Evolutionary conservation across 2,797 vertebrate genomes (phyloP).

Genomic region (Ctenopoma multispine): DNA sequence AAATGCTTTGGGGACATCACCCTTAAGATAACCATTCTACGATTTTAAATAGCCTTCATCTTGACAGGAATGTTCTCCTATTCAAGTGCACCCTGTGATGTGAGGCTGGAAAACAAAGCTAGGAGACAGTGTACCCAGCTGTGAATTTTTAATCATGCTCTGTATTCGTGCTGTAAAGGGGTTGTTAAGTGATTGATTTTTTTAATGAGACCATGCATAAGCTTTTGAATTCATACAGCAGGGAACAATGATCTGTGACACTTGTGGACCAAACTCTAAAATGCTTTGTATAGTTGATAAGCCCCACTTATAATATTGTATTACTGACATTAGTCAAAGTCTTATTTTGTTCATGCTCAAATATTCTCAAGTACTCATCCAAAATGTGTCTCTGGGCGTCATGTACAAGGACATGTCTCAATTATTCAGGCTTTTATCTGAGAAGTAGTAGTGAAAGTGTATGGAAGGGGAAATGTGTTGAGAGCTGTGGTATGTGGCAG

Average conservation of each 20-base stretch:
- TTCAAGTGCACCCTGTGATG: conserved; percentile 63
- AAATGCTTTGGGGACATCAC: conserved; percentile 5
- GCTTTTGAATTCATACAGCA: conserved; percentile 60
- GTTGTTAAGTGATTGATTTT: conserved; percentile 83
- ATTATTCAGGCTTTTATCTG: conserved; percentile 48
- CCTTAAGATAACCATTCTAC: conserved; percentile 27
- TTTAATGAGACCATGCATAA: conserved; percentile 66
- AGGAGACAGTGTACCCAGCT: conserved; percentile 54
- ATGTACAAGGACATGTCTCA: conserved; percentile 29
- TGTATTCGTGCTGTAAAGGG: conserved; percentile 82
- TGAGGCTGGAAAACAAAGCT: conserved; percentile 62
- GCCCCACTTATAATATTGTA: conserved; percentile 22
- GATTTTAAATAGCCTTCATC: conserved; percentile 56
- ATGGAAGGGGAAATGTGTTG: conserved; percentile 59
- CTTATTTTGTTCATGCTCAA: conserved; percentile 27
- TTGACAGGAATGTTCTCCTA: conserved; percentile 55
- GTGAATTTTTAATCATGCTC: conserved; percentile 64
- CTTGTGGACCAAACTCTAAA: conserved; percentile 47
- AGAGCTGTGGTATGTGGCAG: conserved; percentile 70
- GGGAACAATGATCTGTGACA: conserved; percentile 83
- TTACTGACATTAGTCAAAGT: conserved; percentile 10
- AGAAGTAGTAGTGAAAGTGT: conserved; percentile 49
- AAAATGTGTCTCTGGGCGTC: conserved; percentile 29
- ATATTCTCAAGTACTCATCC: conserved; percentile 16
- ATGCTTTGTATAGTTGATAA: conserved; percentile 38